These are phyloP conservation scores for Furcula furcula DNA, from an alignment of 2,888 invertebrate genomes.

Conservation along the genomic window DNA sequence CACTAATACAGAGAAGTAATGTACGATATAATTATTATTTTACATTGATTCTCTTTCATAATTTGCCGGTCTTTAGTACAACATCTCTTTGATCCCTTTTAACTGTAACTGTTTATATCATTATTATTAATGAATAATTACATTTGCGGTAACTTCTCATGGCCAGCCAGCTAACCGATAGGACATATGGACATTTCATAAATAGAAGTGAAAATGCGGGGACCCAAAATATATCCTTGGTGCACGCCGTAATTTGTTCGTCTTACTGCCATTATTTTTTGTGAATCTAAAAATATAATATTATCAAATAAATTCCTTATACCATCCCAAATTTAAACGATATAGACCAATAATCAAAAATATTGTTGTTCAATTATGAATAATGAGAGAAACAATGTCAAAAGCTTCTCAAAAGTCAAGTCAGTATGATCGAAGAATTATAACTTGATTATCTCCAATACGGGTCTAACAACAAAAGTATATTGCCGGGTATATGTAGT, in stretches of 20 bases:
- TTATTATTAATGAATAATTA: neutral
- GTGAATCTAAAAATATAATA: neutral
- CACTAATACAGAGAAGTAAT: slow-evolving; percentile 2
- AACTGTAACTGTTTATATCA: slow-evolving; percentile 6
- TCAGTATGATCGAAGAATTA: neutral
- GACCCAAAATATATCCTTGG: neutral
- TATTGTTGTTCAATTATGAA: too few relatives aligned
- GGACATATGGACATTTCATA: too few relatives aligned
- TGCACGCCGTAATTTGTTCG: neutral
- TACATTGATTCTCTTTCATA: neutral
- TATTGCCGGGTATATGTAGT: neutral
- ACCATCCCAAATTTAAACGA: too few relatives aligned
- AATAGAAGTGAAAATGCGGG: too few relatives aligned
- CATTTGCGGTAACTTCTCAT: neutral
- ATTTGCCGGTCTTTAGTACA: slow-evolving; percentile 3
- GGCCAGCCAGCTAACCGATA: neutral
- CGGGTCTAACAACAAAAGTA: too few relatives aligned
- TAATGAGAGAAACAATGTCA: neutral
- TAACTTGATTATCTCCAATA: neutral
- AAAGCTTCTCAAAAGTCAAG: neutral
- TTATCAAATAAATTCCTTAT: too few relatives aligned
- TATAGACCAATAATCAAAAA: too few relatives aligned
- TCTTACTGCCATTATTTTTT: neutral
- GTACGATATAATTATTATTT: slow-evolving; percentile 1
- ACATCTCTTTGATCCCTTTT: slow-evolving; percentile 21